Evolutionary conservation across 2,797 vertebrate species (phyloP), one percentile per base, ranked within the genome.

Genomic region (Acanthornis magna): DNA sequence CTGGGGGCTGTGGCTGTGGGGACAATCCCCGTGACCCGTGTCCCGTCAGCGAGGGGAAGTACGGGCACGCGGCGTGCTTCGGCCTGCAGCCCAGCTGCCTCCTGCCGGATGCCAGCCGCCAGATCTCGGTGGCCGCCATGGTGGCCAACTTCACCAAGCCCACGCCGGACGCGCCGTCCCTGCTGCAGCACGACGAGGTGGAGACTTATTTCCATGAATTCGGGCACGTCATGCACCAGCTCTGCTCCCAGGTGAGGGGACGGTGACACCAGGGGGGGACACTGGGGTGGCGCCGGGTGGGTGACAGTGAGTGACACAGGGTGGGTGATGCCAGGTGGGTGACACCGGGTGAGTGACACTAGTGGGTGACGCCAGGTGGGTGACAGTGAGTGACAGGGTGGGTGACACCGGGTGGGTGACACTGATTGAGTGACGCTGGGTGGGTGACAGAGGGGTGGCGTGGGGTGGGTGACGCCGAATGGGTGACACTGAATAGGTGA

Each of bases 151-250:
- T 99, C 98, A 99, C 98, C 97, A 99, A 99, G 93, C 98, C 99
- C 16, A 99, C 98, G 0, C 97, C 97, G 0, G 98, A 99, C 4
- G 97, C 98, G 0, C 99, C 99, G 0, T 99, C 99, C 4, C 98
- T 99, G 66, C 98, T 99, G 96, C 99, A 99, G 97, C 99, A 99
- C 1, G 99, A 99, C 0, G 99, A 99, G 95, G 99, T 99, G 97
- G 99, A 99, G 97, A 99, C 99, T 0, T 99, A 99, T 86, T 99
- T 99, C 98, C 99, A 99, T 0, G 99, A 99, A 93, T 99, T 99
- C 0, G 99, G 99, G 22, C 99, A 99, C 1, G 99, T 99, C 94
- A 99, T 99, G 99, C 99, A 99, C 97, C 99, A 99, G 96, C 98
- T 99, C 4, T 99, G 99, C 67, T 99, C 99, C 2, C 97, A 99